phyloP scores from a whole-genome alignment of 2,888 invertebrate species.

The Linyphia triangularis region DNA sequence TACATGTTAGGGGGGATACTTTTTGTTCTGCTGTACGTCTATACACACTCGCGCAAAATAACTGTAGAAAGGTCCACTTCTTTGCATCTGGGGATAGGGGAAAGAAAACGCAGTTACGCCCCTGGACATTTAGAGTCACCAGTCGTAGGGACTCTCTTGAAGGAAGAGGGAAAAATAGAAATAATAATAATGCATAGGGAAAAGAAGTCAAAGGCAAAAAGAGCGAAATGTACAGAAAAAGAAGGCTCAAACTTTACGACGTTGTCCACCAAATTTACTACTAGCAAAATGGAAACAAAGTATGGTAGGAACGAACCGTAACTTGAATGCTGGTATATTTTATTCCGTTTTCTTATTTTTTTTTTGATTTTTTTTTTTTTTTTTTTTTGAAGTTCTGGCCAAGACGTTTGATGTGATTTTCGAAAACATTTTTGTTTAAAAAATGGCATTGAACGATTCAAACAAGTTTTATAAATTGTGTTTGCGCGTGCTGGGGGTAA shows the following conservation, averaged over 20 bases:
- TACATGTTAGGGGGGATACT: conserved; percentile 17
- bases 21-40: conserved; percentile 63
- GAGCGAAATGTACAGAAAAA: conserved; percentile 31
- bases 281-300: conserved; percentile 74
- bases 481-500: not conserved
- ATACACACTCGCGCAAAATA: conserved; percentile 62
- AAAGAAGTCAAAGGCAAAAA: conserved; percentile 41
- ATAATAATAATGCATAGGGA: not conserved
- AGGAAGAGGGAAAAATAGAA: conserved; percentile 21
- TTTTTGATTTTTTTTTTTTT: conserved; percentile 12
- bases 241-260: conserved; percentile 71
- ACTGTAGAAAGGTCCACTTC: conserved; percentile 60
- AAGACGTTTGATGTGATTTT: conserved; percentile 26
- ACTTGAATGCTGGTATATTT: conserved; percentile 51
- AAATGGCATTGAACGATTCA: conserved; percentile 3
- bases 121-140: conserved; percentile 73
- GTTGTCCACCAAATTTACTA: conserved; percentile 73
- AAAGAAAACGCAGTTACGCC: conserved; percentile 65
- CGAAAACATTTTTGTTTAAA: conserved; percentile 15
- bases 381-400: conserved; percentile 3
- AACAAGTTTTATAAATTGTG: conserved; percentile 3
- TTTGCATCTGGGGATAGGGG: conserved; percentile 49
- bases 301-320: conserved; percentile 64
- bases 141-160: conserved; percentile 16
- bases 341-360: conserved; percentile 45